phyloP scores from a whole-genome alignment of 2,113 vertebrate species.

The Opisthocomus hoazin region DNA sequence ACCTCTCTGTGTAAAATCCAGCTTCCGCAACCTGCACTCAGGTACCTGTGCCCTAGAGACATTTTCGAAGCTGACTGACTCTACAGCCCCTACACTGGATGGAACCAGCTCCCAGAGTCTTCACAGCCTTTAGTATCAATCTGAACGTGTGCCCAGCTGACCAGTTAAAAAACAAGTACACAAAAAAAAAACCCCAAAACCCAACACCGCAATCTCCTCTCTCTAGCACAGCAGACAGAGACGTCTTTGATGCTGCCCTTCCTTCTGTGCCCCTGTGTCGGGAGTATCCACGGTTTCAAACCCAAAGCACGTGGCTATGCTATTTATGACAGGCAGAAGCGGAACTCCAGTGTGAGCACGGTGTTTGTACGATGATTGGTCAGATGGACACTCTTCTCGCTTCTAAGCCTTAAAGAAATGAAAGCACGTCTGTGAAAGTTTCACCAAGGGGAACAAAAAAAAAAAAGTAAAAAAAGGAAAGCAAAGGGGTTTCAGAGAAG shows the following conservation, averaged over 20 bases:
- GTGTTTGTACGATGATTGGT: neutral
- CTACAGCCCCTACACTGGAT: neutral
- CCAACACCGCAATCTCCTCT: neutral
- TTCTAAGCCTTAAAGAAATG: conserved; percentile 17
- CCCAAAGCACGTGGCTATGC: neutral
- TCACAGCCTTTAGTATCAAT: neutral
- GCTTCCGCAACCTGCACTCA: too few relatives aligned
- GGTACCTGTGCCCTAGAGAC: accelerated
- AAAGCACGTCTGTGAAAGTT: neutral
- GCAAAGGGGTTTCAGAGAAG: conserved; percentile 61
- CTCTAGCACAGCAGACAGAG: neutral
- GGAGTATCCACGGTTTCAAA: neutral
- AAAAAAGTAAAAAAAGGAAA: neutral
- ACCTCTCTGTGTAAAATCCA: accelerated
- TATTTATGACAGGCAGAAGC: neutral
- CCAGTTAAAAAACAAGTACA: neutral
- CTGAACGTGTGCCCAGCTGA: neutral
- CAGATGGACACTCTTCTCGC: neutral
- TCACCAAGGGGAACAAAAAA: neutral
- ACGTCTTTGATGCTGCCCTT: neutral
- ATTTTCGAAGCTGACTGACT: neutral
- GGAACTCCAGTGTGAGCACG: neutral
- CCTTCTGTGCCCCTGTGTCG: neutral
- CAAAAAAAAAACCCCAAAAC: neutral
- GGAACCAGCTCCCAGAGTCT: neutral